Conservation (phyloP, 2,888 invertebrate genomes). For the Fabriciana adippe region DNA sequence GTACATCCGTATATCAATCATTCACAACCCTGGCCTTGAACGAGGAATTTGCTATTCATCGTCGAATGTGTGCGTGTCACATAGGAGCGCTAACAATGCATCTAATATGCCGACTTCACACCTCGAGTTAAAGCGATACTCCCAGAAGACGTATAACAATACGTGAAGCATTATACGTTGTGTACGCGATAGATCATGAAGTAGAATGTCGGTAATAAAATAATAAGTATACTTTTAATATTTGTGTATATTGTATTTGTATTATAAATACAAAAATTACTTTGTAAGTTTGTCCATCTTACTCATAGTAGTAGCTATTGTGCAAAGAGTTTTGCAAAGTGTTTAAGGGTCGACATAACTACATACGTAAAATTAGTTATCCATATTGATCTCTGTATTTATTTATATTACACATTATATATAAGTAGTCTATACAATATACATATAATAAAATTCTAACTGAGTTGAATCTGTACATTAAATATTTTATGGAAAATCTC, state of each 20-base stretch:
- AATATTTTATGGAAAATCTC: too few relatives aligned
- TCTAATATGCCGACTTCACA: slow-evolving; percentile 60
- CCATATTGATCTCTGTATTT: too few relatives aligned
- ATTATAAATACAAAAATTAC: too few relatives aligned
- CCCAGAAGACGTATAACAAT: slow-evolving; percentile 43
- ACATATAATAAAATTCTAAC: too few relatives aligned
- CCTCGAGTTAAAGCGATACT: slow-evolving; percentile 55
- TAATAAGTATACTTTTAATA: background rate
- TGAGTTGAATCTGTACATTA: too few relatives aligned
- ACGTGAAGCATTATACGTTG: slow-evolving; percentile 18
- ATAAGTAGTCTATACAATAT: too few relatives aligned
- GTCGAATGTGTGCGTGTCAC: slow-evolving; percentile 44
- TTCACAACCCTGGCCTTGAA: slow-evolving; percentile 43
- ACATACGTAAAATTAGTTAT: too few relatives aligned
- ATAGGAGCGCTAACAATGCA: slow-evolving; percentile 66
- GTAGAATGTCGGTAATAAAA: background rate
- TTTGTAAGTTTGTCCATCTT: too few relatives aligned
- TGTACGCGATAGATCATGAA: background rate
- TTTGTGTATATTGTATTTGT: background rate
- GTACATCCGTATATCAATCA: slow-evolving; percentile 37
- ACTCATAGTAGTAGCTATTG: too few relatives aligned
- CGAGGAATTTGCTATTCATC: slow-evolving; percentile 38
- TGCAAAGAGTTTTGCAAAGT: too few relatives aligned
- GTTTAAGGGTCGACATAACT: too few relatives aligned
- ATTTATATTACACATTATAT: too few relatives aligned